phyloP scores from a whole-genome alignment of 2,113 vertebrate genomes.

The Passer montanus region DNA sequence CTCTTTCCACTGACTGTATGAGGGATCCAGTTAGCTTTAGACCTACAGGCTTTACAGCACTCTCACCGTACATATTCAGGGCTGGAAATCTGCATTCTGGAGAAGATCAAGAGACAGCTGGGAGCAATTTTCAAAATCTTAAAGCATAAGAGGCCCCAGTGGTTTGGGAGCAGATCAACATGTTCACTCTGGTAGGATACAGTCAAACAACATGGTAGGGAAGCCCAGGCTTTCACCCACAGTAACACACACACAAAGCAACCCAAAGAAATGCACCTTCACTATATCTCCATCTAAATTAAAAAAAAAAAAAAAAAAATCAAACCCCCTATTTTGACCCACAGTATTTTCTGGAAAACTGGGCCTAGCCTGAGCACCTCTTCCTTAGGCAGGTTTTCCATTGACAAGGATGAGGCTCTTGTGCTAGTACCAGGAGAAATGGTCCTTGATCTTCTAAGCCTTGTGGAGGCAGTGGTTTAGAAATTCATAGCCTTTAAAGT shows the following conservation, averaged over 20 bases:
- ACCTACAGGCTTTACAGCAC: background rate
- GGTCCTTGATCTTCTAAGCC: too few species aligned
- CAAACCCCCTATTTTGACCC: too few species aligned
- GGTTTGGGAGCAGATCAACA: background rate
- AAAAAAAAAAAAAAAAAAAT: too few species aligned
- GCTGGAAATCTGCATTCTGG: background rate
- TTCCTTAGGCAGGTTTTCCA: too few species aligned
- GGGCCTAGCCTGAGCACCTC: too few species aligned
- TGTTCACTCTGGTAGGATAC: background rate
- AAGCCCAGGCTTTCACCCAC: background rate
- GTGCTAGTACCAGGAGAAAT: too few species aligned
- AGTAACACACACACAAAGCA: background rate
- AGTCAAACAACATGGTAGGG: background rate
- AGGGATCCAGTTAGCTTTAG: background rate
- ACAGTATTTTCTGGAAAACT: too few species aligned
- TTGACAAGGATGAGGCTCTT: too few species aligned
- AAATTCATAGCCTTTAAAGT: too few species aligned
- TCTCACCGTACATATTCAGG: background rate
- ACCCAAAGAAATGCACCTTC: too few species aligned
- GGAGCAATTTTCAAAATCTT: background rate
- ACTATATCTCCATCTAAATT: too few species aligned
- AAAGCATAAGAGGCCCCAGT: background rate
- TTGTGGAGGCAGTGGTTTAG: too few species aligned
- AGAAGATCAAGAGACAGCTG: background rate
- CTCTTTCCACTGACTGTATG: rapidly evolving